Base-by-base conservation (phyloP, 2,113 vertebrate genomes). In the Mobula birostris region DNA sequence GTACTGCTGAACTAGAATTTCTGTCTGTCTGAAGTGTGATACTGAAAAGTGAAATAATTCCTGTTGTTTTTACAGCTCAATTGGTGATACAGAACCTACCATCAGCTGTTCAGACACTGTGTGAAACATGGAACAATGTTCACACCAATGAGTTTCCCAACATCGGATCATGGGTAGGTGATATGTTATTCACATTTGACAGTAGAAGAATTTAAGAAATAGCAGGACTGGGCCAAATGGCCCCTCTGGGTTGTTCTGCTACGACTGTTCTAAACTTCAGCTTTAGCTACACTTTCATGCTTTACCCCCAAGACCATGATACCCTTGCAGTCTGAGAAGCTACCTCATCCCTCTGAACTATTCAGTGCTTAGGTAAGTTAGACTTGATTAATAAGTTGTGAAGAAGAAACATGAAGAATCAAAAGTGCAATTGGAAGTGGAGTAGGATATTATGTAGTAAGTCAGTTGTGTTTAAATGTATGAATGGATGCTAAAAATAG, bases 71-170 rank as follows among this genome's bases (percentile, higher is more conserved):
- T 94, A 80, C 95, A 99, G 99, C 98, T 92, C 97, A 97, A 1
- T 79, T 96, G 0, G 97, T 99, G 40, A 97, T 99, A 95, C 99
- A 99, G 97, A 99, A 98, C 95, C 96, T 99, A 11, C 99, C 99
- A 0, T 97, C 98, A 0, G 97, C 98, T 5, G 98, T 99, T 32
- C 99, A 99, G 96, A 96, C 98, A 2, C 95, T 98, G 48, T 99
- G 98, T 94, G 99, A 99, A 74, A 98, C 98, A 0, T 99, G 99
- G 99, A 99, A 98, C 96, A 98, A 96, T 95, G 98, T 99, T 95
- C 97, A 98, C 94, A 99, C 99, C 94, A 99, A 98, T n/a, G 98
- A 99, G 95, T 99, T 99, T 94, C 99, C 99, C 76, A 99, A 98
- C 96, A 98, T 99, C 6, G 99, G 99, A 74, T 99, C 99, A 0